Percentiles rank a stretch among this genome's conserved stretches.
Conservation (phyloP, 2,797 vertebrate genomes). For the Champsocephalus esox region DNA sequence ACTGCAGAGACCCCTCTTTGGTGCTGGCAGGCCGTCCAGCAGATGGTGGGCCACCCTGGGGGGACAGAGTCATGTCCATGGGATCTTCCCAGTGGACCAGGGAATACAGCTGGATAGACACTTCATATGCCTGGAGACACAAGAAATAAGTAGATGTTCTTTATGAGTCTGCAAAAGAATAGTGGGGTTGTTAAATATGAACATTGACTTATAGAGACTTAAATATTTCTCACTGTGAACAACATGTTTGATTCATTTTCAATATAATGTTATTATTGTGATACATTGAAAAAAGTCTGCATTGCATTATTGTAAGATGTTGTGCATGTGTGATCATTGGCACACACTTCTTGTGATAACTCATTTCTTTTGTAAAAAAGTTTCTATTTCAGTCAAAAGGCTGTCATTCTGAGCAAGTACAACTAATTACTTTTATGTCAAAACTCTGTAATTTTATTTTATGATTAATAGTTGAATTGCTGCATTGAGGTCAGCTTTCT, state of each 20-base stretch:
- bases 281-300: neutral
- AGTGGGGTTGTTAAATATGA: neutral
- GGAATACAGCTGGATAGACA: slow-evolving; percentile 91
- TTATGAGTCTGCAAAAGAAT: neutral
- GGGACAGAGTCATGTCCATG: slow-evolving; percentile 86
- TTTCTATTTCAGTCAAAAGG: neutral
- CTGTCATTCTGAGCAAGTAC: neutral
- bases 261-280: neutral
- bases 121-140: slow-evolving; percentile 84
- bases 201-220: neutral
- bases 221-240: slow-evolving; percentile 4
- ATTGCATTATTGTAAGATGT: neutral
- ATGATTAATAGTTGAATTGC: neutral
- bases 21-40: slow-evolving; percentile 68
- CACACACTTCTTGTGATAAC: neutral
- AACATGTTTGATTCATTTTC: neutral
- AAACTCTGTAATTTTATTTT: neutral
- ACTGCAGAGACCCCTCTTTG: slow-evolving; percentile 92
- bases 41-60: slow-evolving; percentile 65
- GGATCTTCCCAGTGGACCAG: slow-evolving; percentile 98
- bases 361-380: neutral
- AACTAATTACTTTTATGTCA: too few relatives aligned
- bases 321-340: neutral
- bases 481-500: neutral
- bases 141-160: neutral